Evolutionary conservation across 1,140 invertebrate species (phyloP).

Genomic region (Propsilocerus akamusi): DNA sequence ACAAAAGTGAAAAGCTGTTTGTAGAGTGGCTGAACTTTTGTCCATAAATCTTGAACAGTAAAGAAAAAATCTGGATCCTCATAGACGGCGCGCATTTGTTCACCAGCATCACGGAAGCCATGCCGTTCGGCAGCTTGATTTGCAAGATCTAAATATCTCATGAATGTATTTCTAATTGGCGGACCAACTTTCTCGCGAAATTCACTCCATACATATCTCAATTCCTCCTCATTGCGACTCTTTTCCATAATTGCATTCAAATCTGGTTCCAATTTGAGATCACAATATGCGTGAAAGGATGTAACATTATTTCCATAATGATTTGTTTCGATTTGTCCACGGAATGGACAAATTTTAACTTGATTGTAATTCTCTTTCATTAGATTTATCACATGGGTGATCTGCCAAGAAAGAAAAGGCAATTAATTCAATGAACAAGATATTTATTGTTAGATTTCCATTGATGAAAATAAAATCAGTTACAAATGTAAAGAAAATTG

Average conservation of each 20-base stretch:
- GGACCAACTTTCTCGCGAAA: slow-evolving; percentile 63
- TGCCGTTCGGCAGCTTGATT: slow-evolving; percentile 61
- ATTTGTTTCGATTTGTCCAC: slow-evolving; percentile 8
- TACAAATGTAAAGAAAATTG: too few relatives aligned
- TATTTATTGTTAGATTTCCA: too few relatives aligned
- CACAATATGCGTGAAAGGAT: slow-evolving; percentile 24
- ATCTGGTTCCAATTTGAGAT: slow-evolving; percentile 47
- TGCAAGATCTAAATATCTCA: slow-evolving; percentile 54
- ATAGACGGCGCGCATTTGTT: slow-evolving; percentile 49
- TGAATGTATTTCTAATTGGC: slow-evolving; percentile 51
- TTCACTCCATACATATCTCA: slow-evolving; percentile 55
- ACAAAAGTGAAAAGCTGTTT: slow-evolving; percentile 75
- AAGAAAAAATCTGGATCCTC: slow-evolving; percentile 48
- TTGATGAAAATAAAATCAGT: too few relatives aligned
- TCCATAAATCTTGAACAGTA: slow-evolving; percentile 49
- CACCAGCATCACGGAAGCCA: slow-evolving; percentile 57
- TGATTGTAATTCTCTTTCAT: slow-evolving; percentile 68
- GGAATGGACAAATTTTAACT: slow-evolving; percentile 48
- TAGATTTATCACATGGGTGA: slow-evolving; percentile 49
- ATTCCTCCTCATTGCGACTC: slow-evolving; percentile 50
- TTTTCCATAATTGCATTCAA: slow-evolving; percentile 36
- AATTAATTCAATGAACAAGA: too few relatives aligned
- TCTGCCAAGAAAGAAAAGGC: slow-evolving; percentile 27
- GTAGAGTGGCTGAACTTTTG: slow-evolving; percentile 58
- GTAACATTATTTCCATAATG: not conserved